phyloP scores from a whole-genome alignment of 2,888 invertebrate species.

The Zaprionus obscuricornis region DNA sequence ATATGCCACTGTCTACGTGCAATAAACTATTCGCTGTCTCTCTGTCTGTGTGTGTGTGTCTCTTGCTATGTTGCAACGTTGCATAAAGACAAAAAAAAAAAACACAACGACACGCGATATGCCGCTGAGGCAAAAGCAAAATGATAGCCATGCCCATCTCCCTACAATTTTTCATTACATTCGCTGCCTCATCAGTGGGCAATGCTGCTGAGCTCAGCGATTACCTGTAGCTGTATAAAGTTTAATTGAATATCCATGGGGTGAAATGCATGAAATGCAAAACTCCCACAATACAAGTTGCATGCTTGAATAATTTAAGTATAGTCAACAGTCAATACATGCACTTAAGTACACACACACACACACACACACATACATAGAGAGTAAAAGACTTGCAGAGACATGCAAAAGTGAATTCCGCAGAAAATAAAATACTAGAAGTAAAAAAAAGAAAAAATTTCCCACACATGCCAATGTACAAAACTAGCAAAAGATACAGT shows the following conservation, averaged over 20 bases:
- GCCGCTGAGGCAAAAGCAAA: conserved; percentile 6
- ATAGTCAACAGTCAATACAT: conserved; percentile 10
- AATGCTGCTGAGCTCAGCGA: too few species aligned
- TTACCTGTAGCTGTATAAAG: too few species aligned
- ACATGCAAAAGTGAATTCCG: conserved; percentile 42
- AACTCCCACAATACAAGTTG: conserved; percentile 26
- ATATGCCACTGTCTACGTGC: conserved; percentile 25
- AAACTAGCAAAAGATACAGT: conserved; percentile 19
- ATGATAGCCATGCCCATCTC: conserved; percentile 17
- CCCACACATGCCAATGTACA: conserved; percentile 72
- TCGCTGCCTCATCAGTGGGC: conserved; percentile 40
- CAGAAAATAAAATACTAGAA: conserved; percentile 18
- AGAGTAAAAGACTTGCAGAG: not conserved
- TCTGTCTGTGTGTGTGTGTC: not conserved
- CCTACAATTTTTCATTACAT: too few species aligned
- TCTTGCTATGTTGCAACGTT: conserved; percentile 43
- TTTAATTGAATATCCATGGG: conserved; percentile 60
- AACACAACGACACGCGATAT: conserved; percentile 69
- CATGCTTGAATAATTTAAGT: conserved; percentile 49
- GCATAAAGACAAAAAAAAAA: conserved; percentile 56
- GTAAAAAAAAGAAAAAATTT: conserved; percentile 48
- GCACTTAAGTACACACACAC: not conserved
- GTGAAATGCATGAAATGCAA: conserved; percentile 57
- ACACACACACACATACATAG: not conserved
- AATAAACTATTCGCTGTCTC: conserved; percentile 11